phyloP scores from a whole-genome alignment of 2,888 invertebrate species.

The Athetis lepigone region DNA sequence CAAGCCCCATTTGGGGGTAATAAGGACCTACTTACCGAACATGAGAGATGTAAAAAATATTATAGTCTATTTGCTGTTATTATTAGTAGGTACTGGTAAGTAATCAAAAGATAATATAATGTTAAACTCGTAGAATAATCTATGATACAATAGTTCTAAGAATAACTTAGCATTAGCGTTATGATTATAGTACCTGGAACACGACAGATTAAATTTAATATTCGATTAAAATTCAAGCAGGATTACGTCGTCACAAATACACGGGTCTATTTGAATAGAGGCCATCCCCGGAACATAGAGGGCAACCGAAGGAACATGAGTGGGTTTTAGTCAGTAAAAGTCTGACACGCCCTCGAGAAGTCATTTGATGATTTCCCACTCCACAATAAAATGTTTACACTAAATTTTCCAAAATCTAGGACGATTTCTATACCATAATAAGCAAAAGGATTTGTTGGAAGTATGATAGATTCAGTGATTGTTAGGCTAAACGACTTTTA shows the following conservation, averaged over 20 bases:
- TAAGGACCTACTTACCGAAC: no score
- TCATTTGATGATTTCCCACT: no score
- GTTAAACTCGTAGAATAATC: constrained; percentile 27
- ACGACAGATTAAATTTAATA: constrained; percentile 17
- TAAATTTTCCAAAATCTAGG: not conserved
- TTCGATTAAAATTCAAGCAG: constrained; percentile 9
- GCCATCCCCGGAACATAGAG: no score
- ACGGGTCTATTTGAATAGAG: not conserved
- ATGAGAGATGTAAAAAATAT: no score
- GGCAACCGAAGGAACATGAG: no score
- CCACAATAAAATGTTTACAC: no score
- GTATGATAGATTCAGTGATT: no score
- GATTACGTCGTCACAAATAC: constrained; percentile 1
- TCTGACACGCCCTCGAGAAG: no score
- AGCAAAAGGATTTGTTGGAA: no score
- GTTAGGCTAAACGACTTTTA: no score
- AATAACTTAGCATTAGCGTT: constrained; percentile 24
- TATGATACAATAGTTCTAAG: constrained; percentile 35
- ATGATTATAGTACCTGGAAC: constrained; percentile 40
- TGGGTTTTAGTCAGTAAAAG: no score
- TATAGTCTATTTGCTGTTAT: not conserved
- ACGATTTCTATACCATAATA: not conserved
- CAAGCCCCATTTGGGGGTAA: no score
- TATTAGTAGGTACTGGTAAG: not conserved
- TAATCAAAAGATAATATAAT: constrained; percentile 45